phyloP scores from a whole-genome alignment of 2,113 vertebrate genomes.

The Carettochelys insculpta region DNA sequence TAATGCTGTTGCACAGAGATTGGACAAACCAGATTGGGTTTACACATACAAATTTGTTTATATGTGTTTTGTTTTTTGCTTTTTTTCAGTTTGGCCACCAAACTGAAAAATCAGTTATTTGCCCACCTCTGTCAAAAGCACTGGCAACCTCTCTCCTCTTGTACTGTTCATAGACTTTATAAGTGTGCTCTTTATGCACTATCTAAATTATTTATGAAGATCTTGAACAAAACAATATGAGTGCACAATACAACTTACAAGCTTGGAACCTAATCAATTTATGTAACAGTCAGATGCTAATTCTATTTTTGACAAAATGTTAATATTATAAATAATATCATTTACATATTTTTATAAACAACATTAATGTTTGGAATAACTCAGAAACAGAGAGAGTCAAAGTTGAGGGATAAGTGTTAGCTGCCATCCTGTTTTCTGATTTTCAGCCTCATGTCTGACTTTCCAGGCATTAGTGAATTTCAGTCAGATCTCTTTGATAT shows the following conservation, averaged over 20 bases:
- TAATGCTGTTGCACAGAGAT: no score
- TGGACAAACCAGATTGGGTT: no score
- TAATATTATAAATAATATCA: not conserved
- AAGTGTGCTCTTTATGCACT: not conserved
- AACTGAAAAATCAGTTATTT: not conserved
- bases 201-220: not conserved
- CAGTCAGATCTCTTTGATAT: not conserved
- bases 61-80: no score
- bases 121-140: not conserved
- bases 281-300: not conserved
- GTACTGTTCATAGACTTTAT: not conserved
- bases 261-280: not conserved
- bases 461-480: not conserved
- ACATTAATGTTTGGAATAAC: not conserved
- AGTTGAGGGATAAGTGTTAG: not conserved
- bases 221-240: not conserved
- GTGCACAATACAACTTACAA: not conserved
- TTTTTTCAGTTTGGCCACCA: no score
- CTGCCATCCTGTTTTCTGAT: not conserved
- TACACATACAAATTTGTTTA: no score
- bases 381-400: not conserved
- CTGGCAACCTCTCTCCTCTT: not conserved
- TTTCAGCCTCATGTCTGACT: not conserved
- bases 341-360: not conserved
- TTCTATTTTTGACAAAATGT: not conserved